Percentiles rank a stretch among this genome's conserved stretches.
phyloP scores from a whole-genome alignment of 2,888 invertebrate species.

The Agonopterix alstromeriana region DNA sequence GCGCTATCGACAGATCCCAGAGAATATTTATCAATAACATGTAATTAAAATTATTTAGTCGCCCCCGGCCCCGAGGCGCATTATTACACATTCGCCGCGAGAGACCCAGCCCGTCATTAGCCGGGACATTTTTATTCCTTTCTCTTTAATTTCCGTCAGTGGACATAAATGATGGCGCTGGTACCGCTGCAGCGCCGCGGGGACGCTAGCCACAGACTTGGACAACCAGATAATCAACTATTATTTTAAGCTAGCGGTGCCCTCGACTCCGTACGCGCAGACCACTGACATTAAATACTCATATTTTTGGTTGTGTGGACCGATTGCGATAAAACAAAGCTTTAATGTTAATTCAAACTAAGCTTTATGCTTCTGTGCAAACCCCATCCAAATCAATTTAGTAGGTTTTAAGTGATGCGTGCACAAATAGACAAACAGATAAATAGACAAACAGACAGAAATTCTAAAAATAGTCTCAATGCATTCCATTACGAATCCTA shows the following conservation, averaged over 20 bases:
- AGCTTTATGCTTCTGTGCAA: no score
- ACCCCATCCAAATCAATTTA: no score
- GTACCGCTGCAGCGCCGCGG: slow-evolving; percentile 57
- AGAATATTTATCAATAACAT: slow-evolving; percentile 73
- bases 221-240: not conserved
- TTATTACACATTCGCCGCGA: slow-evolving; percentile 71
- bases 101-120: slow-evolving; percentile 66
- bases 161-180: slow-evolving; percentile 66
- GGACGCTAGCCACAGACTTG: slow-evolving; percentile 29
- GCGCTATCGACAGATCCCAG: slow-evolving; percentile 64
- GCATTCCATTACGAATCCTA: no score
- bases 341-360: no score
- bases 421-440: no score
- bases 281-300: no score
- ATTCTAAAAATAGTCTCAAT: no score
- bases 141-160: slow-evolving; percentile 73
- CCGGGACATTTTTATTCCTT: slow-evolving; percentile 71
- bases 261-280: no score
- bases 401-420: no score
- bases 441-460: no score
- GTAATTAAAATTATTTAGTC: slow-evolving; percentile 70
- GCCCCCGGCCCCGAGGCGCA: slow-evolving; percentile 55
- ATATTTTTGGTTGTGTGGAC: no score
- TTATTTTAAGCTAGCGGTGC: not conserved
- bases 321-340: no score